Evolutionary conservation across 2,113 vertebrate genomes (phyloP).

Genomic region (Oreochromis spilurus): DNA sequence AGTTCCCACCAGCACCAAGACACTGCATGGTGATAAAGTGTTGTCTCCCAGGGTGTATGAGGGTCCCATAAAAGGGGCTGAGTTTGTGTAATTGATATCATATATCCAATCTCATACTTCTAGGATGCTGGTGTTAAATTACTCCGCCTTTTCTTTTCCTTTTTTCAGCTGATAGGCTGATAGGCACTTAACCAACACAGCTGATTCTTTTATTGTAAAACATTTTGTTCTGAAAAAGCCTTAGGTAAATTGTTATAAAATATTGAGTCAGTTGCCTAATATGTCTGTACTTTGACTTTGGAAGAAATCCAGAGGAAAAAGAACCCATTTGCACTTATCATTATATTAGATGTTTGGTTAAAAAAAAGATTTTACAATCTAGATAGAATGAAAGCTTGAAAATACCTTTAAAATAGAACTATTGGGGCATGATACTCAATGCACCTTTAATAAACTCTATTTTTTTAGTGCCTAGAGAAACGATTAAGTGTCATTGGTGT

Average conservation of each 20-base stretch:
- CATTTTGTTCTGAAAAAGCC: slow-evolving; percentile 14
- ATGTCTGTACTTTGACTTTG: slow-evolving; percentile 19
- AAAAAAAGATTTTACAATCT: background rate
- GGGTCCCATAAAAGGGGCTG: slow-evolving; percentile 62
- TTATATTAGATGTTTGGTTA: background rate
- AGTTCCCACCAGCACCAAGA: background rate
- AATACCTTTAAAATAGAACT: background rate
- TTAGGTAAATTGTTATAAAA: slow-evolving; percentile 28
- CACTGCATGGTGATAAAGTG: slow-evolving; percentile 52
- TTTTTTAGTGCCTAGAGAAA: slow-evolving; percentile 28
- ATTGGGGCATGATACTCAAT: background rate
- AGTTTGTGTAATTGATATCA: slow-evolving; percentile 62
- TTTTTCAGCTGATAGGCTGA: slow-evolving; percentile 26
- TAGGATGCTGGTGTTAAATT: slow-evolving; percentile 51
- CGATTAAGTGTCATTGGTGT: slow-evolving; percentile 33
- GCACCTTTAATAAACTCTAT: slow-evolving; percentile 8
- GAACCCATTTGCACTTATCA: background rate
- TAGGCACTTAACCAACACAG: slow-evolving; percentile 26
- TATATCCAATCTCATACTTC: slow-evolving; percentile 58
- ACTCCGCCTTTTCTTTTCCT: background rate
- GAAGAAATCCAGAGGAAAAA: slow-evolving; percentile 1
- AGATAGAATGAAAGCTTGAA: background rate
- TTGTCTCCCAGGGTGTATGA: slow-evolving; percentile 16
- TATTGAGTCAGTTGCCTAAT: slow-evolving; percentile 34
- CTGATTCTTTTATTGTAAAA: slow-evolving; percentile 18